Base-by-base conservation (phyloP, 2,113 vertebrate genomes). In the Leiothrix lutea region DNA sequence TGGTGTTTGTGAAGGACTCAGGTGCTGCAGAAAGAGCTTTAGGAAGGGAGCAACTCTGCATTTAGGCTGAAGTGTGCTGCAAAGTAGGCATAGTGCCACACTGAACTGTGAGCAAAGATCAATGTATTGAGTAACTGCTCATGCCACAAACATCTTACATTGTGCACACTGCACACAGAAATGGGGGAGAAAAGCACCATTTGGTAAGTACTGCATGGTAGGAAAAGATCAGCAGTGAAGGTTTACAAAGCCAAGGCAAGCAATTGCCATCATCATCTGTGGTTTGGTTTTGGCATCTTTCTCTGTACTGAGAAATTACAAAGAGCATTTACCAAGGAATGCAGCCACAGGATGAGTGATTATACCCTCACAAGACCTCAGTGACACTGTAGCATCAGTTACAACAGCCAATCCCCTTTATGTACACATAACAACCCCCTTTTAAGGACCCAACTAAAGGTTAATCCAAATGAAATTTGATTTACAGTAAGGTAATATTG, bases 211-310 rank as follows among this genome's bases (percentile, higher is more conserved):
- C n/a, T 48, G 35, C 44, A 33, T 15, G 28, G 44, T 35, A 84
- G 60, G 26, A 71, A 50, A 88, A 81, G 35, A 78, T 14, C n/a
- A 91, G 69, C 40, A 67, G 29, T 38, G 22, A 28, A 56, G 22
- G 28, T 64, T 67, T 71, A 50, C 5, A 12, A 25, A 60, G 61
- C 60, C 77, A 86, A 85, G 60, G 18, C 65, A 92, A 92, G 61
- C 25, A 67, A 50, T 28, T 81, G 40, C 44, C 51, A 60, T 24
- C 67, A 80, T 7, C 67, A 73, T 2, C 36, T 60, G 51, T 9
- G 10, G 31, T 84, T 84, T 78, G 65, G 28, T n/a, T 86, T 95
- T n/a, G 64, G 73, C 44, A 45, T 88, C 44, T 87, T 78, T 82
- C 64, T 90, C 60, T 56, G 44, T 20, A 24, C 13, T 67, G 65